These are phyloP conservation scores for Anguilla obscura DNA, from an alignment of 2,797 vertebrate genomes.

Conservation along the genomic window DNA sequence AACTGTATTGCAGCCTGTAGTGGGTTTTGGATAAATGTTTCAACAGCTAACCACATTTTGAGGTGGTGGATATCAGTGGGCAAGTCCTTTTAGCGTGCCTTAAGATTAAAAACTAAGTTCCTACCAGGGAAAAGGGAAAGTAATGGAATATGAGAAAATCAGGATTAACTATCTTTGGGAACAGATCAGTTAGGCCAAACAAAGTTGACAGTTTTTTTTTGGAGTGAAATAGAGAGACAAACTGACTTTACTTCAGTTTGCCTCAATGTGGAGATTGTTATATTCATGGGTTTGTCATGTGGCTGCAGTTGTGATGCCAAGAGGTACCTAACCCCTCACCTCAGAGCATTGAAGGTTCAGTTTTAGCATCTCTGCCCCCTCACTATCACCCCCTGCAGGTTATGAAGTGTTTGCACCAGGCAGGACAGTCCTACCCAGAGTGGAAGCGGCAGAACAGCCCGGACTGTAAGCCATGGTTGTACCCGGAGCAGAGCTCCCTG, in stretches of 20 bases:
- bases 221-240: not conserved
- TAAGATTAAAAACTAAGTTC: not conserved
- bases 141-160: not conserved
- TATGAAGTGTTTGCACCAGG: conserved; percentile 72
- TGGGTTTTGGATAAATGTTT: not conserved
- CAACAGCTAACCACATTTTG: not conserved
- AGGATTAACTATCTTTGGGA: not conserved
- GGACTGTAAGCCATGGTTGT: conserved; percentile 72
- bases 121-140: not conserved
- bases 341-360: not conserved
- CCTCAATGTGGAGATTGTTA: not conserved
- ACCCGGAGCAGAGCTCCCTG: conserved; percentile 73
- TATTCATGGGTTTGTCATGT: not conserved
- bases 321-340: not conserved
- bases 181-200: not conserved
- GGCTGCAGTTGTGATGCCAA: not conserved
- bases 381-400: conserved; percentile 63
- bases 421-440: conserved; percentile 66
- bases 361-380: not conserved
- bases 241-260: not conserved
- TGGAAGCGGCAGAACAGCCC: conserved; percentile 74
- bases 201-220: not conserved
- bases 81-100: not conserved
- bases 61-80: not conserved
- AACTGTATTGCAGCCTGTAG: not conserved